Evolutionary conservation across 2,797 vertebrate species (phyloP), one percentile per base, ranked within the genome.

Genomic region (Gymnocypris eckloni): DNA sequence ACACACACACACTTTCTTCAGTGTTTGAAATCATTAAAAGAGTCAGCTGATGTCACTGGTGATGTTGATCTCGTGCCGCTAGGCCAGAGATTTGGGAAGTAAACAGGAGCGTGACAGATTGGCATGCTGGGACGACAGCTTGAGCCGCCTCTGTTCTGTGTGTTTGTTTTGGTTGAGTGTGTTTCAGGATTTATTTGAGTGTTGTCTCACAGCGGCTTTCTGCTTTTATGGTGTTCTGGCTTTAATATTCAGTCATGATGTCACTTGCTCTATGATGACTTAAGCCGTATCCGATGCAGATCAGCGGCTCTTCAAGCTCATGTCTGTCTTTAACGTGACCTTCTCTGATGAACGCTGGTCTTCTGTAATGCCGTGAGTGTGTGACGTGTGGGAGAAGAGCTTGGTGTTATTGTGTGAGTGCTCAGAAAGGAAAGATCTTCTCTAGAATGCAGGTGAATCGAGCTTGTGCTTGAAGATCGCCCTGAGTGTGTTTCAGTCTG

Each of bases 81-180:
- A 66, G 52, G 39, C 37, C 67, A 52, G 25, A 90, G 92, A 90
- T 91, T 86, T 89, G 85, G 92, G 91, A 93, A 92, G 90, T 91
- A 91, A 93, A 91, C 88, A 92, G 92, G 91, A 92, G 91, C 87
- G 86, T 92, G 91, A 91, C 93, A 95, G 94, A 93, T 95, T 94
- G 94, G 92, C 93, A 90, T 93, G 93, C 94, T 94, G 94, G 80
- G 90, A 86, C 89, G 90, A 93, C 91, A 89, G 92, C 90, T 90
- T 91, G 84, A 89, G 82, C 88, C 72, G 88, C 87, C 88, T 89
- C 81, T 81, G 89, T 83, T 77, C 87, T 72, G 81, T 39, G 33
- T 69, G 2, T 87, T 48, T 90, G 77, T 82, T 72, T 88, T 88
- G 39, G 70, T 69, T 64, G 25, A 15, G 39, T 61, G 33, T 64